These are phyloP conservation scores for Drosophila lini DNA, from an alignment of 1,140 invertebrate genomes.

Conservation along the genomic window DNA sequence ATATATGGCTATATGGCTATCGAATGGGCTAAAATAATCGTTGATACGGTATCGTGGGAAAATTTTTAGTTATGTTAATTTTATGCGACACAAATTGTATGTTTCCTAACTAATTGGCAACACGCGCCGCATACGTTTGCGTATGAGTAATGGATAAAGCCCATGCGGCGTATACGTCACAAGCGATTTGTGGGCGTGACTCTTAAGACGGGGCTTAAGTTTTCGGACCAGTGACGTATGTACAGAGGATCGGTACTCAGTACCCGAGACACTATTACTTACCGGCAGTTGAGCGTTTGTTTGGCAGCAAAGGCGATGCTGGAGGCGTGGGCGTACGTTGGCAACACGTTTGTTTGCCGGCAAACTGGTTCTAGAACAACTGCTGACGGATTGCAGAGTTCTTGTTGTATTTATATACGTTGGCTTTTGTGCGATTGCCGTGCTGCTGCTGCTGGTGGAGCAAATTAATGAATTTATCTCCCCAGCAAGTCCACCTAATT, in stretches of 20 bases:
- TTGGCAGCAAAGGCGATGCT: constrained; percentile 30
- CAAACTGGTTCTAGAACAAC: constrained; percentile 68
- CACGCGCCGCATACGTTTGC: constrained; percentile 56
- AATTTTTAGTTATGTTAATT: constrained; percentile 65
- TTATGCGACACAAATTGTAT: constrained; percentile 57
- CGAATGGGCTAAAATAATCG: constrained; percentile 9
- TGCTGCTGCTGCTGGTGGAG: constrained; percentile 2
- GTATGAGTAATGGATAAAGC: constrained; percentile 58
- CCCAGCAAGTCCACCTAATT: constrained; percentile 69
- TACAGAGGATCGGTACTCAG: constrained; percentile 25
- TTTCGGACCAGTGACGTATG: constrained; percentile 62
- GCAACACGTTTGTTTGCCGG: constrained; percentile 69
- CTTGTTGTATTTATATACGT: constrained; percentile 75
- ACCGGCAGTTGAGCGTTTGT: constrained; percentile 61
- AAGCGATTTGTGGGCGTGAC: constrained; percentile 64
- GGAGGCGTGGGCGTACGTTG: constrained; percentile 40
- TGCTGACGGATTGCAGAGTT: constrained; percentile 67
- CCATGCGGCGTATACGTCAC: constrained; percentile 57
- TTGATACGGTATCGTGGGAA: constrained; percentile 64
- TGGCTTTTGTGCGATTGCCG: constrained; percentile 24
- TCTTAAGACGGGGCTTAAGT: constrained; percentile 45
- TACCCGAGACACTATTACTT: constrained; percentile 26
- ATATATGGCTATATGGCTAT: constrained; percentile 1
- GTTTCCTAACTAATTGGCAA: constrained; percentile 64
- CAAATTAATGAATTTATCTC: constrained; percentile 78